These are phyloP conservation scores for Parnassius glacialis DNA, from an alignment of 2,888 invertebrate genomes.

Conservation along the genomic window DNA sequence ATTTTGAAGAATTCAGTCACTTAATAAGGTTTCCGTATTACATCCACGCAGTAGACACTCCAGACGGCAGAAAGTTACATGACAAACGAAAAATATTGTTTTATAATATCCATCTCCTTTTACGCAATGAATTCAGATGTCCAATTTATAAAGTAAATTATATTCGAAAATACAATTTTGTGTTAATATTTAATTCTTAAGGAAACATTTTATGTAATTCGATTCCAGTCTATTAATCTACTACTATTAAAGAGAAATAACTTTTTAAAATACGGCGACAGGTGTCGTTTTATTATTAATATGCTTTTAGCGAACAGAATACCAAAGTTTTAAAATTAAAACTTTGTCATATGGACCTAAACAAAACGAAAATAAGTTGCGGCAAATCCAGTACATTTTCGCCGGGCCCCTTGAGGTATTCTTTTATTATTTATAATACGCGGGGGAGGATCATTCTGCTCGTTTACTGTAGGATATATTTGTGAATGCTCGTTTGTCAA, in stretches of 20 bases:
- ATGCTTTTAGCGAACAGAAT: slow-evolving; percentile 16
- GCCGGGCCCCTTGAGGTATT: slow-evolving; percentile 61
- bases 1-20: slow-evolving; percentile 59
- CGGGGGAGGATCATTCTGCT: slow-evolving; percentile 74
- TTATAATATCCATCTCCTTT: slow-evolving; percentile 43
- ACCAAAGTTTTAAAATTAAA: slow-evolving; percentile 29
- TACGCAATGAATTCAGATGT: slow-evolving; percentile 34
- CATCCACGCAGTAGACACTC: slow-evolving; percentile 31
- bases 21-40: slow-evolving; percentile 33
- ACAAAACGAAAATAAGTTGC: slow-evolving; percentile 52
- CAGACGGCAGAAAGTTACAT: slow-evolving; percentile 30
- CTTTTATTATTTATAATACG: slow-evolving; percentile 75
- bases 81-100: slow-evolving; percentile 46
- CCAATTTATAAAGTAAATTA: slow-evolving; percentile 33
- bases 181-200: not conserved
- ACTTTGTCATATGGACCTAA: slow-evolving; percentile 36
- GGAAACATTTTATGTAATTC: too few relatives aligned
- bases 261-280: slow-evolving; percentile 4
- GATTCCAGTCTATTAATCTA: too few relatives aligned
- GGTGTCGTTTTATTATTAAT: slow-evolving; percentile 21
- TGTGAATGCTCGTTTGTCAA: slow-evolving; percentile 78
- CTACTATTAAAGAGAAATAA: not conserved
- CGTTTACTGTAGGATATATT: slow-evolving; percentile 74
- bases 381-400: slow-evolving; percentile 67
- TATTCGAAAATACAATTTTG: slow-evolving; percentile 17